phyloP scores from a whole-genome alignment of 2,888 invertebrate species.

The Caradrina clavipalpis region DNA sequence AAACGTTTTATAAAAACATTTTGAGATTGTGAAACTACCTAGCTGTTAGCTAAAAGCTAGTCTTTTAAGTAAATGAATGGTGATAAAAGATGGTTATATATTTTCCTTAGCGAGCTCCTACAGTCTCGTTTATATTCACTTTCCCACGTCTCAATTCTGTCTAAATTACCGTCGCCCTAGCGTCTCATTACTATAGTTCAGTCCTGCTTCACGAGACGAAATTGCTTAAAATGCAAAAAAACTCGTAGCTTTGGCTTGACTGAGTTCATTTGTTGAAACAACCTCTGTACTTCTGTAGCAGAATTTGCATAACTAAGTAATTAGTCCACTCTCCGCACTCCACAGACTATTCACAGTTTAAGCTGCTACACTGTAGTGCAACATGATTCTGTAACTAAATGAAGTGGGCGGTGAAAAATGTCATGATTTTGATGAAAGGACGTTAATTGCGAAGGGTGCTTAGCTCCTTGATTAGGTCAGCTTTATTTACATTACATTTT shows the following conservation, averaged over 20 bases:
- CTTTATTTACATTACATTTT: constrained; percentile 43
- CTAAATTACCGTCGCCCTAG: constrained; percentile 58
- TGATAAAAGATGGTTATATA: constrained; percentile 48
- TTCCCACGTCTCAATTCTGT: constrained; percentile 57
- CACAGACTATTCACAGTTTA: constrained; percentile 54
- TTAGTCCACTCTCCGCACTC: constrained; percentile 67
- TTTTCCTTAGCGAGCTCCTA: constrained; percentile 42
- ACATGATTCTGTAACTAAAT: constrained; percentile 58
- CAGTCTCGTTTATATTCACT: constrained; percentile 41
- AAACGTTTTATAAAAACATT: constrained; percentile 32
- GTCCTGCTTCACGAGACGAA: constrained; percentile 45
- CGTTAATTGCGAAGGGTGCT: constrained; percentile 44
- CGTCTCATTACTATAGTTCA: constrained; percentile 53
- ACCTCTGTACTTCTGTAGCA: constrained; percentile 63
- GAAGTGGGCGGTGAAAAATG: constrained; percentile 35
- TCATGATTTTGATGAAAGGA: constrained; percentile 50
- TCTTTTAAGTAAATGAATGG: constrained; percentile 46
- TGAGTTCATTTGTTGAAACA: constrained; percentile 71
- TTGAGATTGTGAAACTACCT: constrained; percentile 17
- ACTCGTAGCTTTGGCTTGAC: constrained; percentile 35
- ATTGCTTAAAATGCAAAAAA: constrained; percentile 57
- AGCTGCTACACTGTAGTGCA: constrained; percentile 49
- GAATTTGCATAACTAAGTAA: constrained; percentile 74
- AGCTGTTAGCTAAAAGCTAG: constrained; percentile 18
- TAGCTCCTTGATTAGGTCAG: constrained; percentile 42